phyloP scores from a whole-genome alignment of 1,140 invertebrate genomes.

The Drosophila parvula region DNA sequence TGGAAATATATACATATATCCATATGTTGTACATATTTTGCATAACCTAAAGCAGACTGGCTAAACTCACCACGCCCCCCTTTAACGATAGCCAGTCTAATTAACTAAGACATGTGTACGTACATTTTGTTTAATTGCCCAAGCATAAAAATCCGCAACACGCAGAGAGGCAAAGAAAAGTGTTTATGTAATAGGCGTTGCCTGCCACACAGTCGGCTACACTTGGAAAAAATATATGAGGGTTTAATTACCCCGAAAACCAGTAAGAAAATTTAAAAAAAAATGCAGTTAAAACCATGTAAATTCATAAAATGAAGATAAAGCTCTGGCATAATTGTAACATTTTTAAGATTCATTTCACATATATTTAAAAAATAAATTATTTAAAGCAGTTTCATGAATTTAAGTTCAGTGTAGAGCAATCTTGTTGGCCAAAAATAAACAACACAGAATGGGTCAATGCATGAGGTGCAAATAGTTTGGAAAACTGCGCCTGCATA shows the following conservation, averaged over 20 bases:
- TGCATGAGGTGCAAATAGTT: constrained; percentile 64
- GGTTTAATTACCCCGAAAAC: too few species aligned
- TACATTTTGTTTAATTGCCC: constrained; percentile 57
- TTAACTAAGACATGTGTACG: constrained; percentile 40
- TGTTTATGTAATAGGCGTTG: constrained; percentile 56
- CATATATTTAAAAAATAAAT: background rate
- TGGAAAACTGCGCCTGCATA: constrained; percentile 43
- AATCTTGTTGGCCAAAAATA: constrained; percentile 16
- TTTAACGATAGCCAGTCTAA: constrained; percentile 47
- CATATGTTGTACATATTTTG: constrained; percentile 30
- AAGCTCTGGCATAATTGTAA: too few species aligned
- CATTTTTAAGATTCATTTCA: background rate
- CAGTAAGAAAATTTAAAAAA: background rate
- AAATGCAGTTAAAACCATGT: too few species aligned
- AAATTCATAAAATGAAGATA: too few species aligned
- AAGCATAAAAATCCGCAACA: constrained; percentile 31
- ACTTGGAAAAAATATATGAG: background rate
- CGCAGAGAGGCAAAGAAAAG: constrained; percentile 1
- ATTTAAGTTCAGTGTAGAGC: background rate
- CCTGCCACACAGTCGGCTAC: constrained; percentile 13
- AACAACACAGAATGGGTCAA: constrained; percentile 47
- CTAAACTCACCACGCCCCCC: constrained; percentile 28
- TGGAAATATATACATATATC: background rate
- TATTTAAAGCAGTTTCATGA: background rate
- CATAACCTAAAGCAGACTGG: constrained; percentile 32